Evolutionary conservation across 2,888 invertebrate species (phyloP).

Genomic region (Cheilosia impressa): DNA sequence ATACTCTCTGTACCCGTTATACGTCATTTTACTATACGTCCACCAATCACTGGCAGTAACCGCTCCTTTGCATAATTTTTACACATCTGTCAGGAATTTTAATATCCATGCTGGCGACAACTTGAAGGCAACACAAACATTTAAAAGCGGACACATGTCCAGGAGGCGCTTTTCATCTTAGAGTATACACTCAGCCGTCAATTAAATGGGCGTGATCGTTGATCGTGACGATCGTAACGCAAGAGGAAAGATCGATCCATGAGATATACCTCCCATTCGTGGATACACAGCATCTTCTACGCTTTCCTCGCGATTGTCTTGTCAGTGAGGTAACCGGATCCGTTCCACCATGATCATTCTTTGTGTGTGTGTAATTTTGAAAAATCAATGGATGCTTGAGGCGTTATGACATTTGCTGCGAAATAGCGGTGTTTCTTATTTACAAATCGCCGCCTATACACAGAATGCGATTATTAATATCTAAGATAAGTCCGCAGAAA

Average conservation of each 20-base stretch:
- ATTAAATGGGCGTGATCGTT: conserved; percentile 27
- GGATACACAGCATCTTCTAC: conserved; percentile 4
- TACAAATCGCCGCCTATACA: not conserved
- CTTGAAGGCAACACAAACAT: not conserved
- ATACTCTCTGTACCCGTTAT: too few species aligned
- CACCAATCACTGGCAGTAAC: too few species aligned
- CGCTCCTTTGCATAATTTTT: too few species aligned
- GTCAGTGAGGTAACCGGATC: not conserved
- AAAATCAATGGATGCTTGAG: conserved; percentile 15
- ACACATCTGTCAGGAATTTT: too few species aligned
- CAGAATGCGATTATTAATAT: too few species aligned
- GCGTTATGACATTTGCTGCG: not conserved
- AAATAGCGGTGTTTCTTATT: conserved; percentile 12
- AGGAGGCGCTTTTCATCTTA: not conserved
- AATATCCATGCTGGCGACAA: too few species aligned
- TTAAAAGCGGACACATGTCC: conserved; percentile 16
- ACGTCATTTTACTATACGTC: too few species aligned
- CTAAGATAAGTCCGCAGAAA: too few species aligned
- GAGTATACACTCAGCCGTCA: conserved; percentile 8
- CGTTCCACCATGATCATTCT: conserved; percentile 4
- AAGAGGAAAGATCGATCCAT: not conserved
- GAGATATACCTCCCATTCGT: conserved; percentile 3
- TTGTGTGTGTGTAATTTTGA: conserved; percentile 2
- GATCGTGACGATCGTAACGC: conserved; percentile 19
- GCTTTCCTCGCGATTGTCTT: conserved; percentile 25